phyloP scores from a whole-genome alignment of 2,113 vertebrate species.

The Potamarius usumacintae region DNA sequence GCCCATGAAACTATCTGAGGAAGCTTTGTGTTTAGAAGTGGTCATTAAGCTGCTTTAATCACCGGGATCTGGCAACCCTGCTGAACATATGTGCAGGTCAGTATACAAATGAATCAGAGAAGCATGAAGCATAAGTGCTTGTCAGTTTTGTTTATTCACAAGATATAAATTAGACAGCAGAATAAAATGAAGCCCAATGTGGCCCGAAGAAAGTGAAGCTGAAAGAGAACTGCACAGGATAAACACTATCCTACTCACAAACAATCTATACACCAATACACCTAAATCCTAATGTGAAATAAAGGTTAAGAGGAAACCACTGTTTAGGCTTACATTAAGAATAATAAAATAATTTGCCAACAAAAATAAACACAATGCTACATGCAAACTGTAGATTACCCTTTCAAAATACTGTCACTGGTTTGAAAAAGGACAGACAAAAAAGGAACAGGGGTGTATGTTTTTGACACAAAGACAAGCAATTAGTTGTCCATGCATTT shows the following conservation, averaged over 20 bases:
- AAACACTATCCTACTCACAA: slow-evolving; percentile 50
- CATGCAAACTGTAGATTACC: slow-evolving; percentile 46
- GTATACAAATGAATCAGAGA: slow-evolving; percentile 11
- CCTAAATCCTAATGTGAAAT: slow-evolving; percentile 59
- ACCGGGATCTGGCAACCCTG: neutral
- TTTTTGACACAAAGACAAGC: slow-evolving; percentile 39
- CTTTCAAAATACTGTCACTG: slow-evolving; percentile 22
- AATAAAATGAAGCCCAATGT: slow-evolving; percentile 62
- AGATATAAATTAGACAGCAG: slow-evolving; percentile 63
- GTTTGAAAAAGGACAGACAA: slow-evolving; percentile 19
- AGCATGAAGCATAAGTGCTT: slow-evolving; percentile 11
- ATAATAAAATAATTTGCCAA: slow-evolving; percentile 45
- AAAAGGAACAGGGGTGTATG: neutral
- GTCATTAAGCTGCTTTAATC: neutral
- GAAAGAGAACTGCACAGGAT: slow-evolving; percentile 56
- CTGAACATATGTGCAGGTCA: neutral
- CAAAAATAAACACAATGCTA: slow-evolving; percentile 50
- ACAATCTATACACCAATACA: slow-evolving; percentile 48
- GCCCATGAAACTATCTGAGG: no score
- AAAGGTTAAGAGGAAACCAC: slow-evolving; percentile 46
- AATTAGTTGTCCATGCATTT: slow-evolving; percentile 51
- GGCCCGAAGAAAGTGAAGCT: slow-evolving; percentile 54
- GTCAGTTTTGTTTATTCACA: slow-evolving; percentile 63
- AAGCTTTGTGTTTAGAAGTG: neutral
- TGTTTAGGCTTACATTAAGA: slow-evolving; percentile 35